phyloP scores from a whole-genome alignment of 2,113 vertebrate species.

The Phyllostomus hastatus region DNA sequence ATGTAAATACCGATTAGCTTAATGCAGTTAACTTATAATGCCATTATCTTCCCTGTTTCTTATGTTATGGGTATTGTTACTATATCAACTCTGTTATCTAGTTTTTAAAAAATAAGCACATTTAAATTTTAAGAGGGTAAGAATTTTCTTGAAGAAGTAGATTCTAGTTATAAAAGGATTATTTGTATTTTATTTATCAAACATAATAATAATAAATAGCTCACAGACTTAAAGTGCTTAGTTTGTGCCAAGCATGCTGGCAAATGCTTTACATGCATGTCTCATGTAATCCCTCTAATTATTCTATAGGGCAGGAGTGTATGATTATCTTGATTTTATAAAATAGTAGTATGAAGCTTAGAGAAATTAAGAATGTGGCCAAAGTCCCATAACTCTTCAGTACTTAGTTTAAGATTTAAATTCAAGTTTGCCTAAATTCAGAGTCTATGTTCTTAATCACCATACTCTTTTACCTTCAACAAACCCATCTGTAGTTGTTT shows the following conservation, averaged over 20 bases:
- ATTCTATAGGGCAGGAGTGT: not conserved
- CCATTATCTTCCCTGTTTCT: conserved; percentile 6
- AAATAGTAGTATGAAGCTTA: not conserved
- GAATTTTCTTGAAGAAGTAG: conserved; percentile 38
- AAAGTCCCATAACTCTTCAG: not conserved
- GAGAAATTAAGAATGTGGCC: not conserved
- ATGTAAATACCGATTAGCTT: conserved; percentile 1
- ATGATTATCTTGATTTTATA: conserved; percentile 25
- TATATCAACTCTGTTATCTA: conserved; percentile 18
- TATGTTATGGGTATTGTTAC: not conserved
- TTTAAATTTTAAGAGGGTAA: conserved; percentile 25
- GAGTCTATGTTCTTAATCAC: not conserved
- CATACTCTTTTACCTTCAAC: not conserved
- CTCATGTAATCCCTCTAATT: not conserved
- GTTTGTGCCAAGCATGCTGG: conserved; percentile 24
- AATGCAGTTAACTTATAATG: conserved; percentile 25
- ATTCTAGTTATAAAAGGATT: conserved; percentile 1
- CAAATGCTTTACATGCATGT: conserved; percentile 28
- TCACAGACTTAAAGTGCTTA: conserved; percentile 18
- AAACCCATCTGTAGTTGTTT: conserved; percentile 31
- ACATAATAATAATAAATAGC: not conserved
- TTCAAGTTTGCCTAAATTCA: conserved; percentile 1
- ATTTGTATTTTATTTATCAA: conserved; percentile 12
- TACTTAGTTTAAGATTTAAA: conserved; percentile 21
- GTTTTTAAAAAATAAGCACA: conserved; percentile 15